Percentiles rank a stretch among this genome's conserved stretches.
These are phyloP conservation scores for Agonum fuliginosum DNA, from an alignment of 2,888 invertebrate genomes.

Conservation along the genomic window DNA sequence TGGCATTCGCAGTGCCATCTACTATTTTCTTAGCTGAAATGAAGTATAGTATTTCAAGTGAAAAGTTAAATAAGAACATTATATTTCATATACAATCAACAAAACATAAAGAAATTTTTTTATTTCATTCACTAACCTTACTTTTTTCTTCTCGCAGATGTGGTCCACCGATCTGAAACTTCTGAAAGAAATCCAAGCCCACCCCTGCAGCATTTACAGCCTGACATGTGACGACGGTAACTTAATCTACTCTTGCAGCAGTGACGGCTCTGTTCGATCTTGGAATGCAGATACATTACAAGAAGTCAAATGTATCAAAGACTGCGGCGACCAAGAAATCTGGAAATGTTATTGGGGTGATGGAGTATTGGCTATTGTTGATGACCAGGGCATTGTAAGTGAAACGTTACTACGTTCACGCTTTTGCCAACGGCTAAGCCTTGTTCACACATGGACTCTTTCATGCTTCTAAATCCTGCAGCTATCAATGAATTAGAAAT, in stretches of 20 bases:
- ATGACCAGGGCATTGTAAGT: constrained; percentile 79
- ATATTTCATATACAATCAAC: constrained; percentile 11
- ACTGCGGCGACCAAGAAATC: constrained; percentile 72
- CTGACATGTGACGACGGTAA: constrained; percentile 75
- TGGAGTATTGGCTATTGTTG: constrained; percentile 76
- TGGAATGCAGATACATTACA: constrained; percentile 75
- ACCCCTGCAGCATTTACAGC: constrained; percentile 78
- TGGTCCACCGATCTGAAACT: constrained; percentile 73
- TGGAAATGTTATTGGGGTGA: constrained; percentile 70
- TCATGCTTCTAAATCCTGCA: too few species aligned
- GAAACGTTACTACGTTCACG: constrained; percentile 3
- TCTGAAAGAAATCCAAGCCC: constrained; percentile 74
- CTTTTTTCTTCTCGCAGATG: constrained; percentile 67
- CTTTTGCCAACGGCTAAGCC: too few species aligned
- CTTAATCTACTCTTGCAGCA: constrained; percentile 77
- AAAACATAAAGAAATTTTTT: background rate
- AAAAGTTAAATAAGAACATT: too few species aligned
- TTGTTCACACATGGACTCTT: too few species aligned
- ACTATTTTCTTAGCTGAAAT: too few species aligned
- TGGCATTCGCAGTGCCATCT: too few species aligned
- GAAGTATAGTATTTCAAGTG: too few species aligned
- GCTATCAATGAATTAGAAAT: too few species aligned
- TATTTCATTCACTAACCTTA: background rate
- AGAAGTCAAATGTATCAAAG: constrained; percentile 66
- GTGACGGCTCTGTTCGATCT: constrained; percentile 78